Conservation (phyloP, 2,113 vertebrate genomes). For the Pituophis catenifer region DNA sequence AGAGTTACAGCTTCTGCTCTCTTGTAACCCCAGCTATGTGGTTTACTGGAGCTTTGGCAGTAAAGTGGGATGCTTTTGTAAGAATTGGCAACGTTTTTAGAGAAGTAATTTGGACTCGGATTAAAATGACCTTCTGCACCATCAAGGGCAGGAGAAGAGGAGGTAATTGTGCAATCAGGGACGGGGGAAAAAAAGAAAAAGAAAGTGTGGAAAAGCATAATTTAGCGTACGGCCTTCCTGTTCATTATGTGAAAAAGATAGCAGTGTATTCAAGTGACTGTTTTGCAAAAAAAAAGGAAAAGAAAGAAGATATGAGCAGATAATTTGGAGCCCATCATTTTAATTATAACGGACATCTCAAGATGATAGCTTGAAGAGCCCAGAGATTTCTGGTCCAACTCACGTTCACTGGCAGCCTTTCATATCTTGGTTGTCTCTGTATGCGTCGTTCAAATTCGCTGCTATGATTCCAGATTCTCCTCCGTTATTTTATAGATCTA, state of each 20-base stretch:
- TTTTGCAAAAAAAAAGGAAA: neutral
- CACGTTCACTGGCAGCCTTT: neutral
- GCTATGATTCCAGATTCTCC: neutral
- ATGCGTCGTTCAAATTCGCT: neutral
- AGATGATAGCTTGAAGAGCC: neutral
- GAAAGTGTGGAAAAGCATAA: conserved; percentile 27
- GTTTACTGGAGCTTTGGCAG: conserved; percentile 32
- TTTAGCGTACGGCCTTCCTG: neutral
- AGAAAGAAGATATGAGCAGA: neutral
- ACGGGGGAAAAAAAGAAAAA: neutral
- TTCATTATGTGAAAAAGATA: conserved; percentile 29
- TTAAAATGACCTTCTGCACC: conserved; percentile 49
- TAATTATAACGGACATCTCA: neutral
- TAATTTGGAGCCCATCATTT: neutral
- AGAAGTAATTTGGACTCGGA: conserved; percentile 45
- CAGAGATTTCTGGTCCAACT: neutral
- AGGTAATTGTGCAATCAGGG: neutral
- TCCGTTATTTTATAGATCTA: neutral
- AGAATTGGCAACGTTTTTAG: conserved; percentile 53
- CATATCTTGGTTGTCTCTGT: neutral
- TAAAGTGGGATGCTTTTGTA: conserved; percentile 43
- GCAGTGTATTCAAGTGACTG: conserved; percentile 39
- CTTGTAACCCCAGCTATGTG: conserved; percentile 39
- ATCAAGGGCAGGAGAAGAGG: conserved; percentile 36
- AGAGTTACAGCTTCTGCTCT: conserved; percentile 25